Conservation (phyloP, 1,140 invertebrate genomes). For the Triops longicaudatus region DNA sequence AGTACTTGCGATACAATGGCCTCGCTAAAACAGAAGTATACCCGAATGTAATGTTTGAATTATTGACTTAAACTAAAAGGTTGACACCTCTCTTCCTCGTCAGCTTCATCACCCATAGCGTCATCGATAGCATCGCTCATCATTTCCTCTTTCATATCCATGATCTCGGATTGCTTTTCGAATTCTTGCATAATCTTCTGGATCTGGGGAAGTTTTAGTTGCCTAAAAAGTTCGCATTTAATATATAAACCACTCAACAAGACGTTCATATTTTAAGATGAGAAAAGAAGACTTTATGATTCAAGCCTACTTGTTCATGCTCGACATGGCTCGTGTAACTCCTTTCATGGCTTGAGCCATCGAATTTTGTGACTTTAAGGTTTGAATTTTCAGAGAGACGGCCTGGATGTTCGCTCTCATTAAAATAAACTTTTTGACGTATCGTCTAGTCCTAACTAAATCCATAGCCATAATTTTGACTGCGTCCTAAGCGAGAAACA, state of each 20-base stretch:
- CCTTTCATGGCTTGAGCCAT: constrained; percentile 99
- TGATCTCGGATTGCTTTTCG: constrained; percentile 98
- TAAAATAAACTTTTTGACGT: constrained; percentile 97
- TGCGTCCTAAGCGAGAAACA: constrained; percentile 65
- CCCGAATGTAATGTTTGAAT: background rate
- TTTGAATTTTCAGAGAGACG: constrained; percentile 96
- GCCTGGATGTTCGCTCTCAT: constrained; percentile 99
- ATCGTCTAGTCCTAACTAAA: constrained; percentile 86
- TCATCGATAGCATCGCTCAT: constrained; percentile 99
- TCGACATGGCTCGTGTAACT: constrained; percentile 95
- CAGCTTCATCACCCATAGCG: constrained; percentile 95
- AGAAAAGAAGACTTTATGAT: background rate
- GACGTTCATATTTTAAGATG: too few relatives aligned
- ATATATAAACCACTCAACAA: too few relatives aligned
- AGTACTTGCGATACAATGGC: constrained; percentile 86
- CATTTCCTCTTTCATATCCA: constrained; percentile 99
- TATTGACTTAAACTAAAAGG: background rate
- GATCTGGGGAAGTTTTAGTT: constrained; percentile 97
- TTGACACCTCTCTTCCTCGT: constrained; percentile 90
- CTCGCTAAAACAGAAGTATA: constrained; percentile 51
- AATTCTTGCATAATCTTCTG: constrained; percentile 99
- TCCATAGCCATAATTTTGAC: constrained; percentile 99
- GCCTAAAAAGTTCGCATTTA: constrained; percentile 43
- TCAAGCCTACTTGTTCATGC: constrained; percentile 78
- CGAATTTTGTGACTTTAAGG: constrained; percentile 93